Evolutionary conservation across 2,113 vertebrate genomes (phyloP).

Genomic region (Apodemus speciosus): DNA sequence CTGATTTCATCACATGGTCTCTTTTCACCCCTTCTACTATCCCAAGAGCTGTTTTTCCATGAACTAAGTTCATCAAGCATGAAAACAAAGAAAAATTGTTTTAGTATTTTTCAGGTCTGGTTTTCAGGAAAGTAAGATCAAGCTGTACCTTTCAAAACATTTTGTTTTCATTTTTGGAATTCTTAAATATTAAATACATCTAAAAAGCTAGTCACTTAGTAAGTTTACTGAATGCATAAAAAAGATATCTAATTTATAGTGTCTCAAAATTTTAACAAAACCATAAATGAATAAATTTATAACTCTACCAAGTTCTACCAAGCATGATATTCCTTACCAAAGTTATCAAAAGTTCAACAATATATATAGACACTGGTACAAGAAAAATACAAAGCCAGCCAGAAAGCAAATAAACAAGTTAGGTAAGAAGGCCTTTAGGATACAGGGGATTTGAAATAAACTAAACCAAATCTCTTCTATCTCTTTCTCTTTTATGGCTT

Average conservation of each 20-base stretch:
- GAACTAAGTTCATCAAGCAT: slow-evolving; percentile 39
- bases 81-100: slow-evolving; percentile 57
- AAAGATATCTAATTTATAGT: not conserved
- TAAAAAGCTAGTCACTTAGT: slow-evolving; percentile 13
- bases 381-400: not conserved
- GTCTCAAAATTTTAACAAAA: slow-evolving; percentile 42
- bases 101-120: slow-evolving; percentile 40
- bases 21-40: no score
- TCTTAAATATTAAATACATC: slow-evolving; percentile 35
- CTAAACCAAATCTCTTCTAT: not conserved
- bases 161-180: slow-evolving; percentile 51
- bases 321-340: slow-evolving; percentile 16
- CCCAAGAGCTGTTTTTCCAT: slow-evolving; percentile 8
- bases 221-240: slow-evolving; percentile 37
- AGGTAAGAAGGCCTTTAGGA: not conserved
- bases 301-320: slow-evolving; percentile 18
- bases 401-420: not conserved
- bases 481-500: slow-evolving; percentile 31
- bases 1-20: slow-evolving; percentile 14
- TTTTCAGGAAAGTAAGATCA: slow-evolving; percentile 64
- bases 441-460: not conserved
- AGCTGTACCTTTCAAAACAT: slow-evolving; percentile 42
- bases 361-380: not conserved
- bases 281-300: slow-evolving; percentile 43
- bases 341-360: slow-evolving; percentile 13